Evolutionary conservation across 2,888 invertebrate species (phyloP).

Genomic region (Apamea crenata): DNA sequence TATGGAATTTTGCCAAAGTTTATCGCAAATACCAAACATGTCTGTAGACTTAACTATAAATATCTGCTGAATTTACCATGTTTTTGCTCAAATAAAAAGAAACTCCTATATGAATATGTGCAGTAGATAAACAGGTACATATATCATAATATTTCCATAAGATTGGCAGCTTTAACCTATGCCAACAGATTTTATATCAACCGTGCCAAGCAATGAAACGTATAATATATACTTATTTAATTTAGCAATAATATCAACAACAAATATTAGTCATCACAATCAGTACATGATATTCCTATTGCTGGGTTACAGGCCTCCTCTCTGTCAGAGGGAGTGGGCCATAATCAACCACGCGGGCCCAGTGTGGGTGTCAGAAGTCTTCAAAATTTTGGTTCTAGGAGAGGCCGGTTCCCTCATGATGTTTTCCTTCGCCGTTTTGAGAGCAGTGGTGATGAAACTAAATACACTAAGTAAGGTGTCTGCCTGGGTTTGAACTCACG

Average conservation of each 20-base stretch:
- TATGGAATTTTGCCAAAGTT: constrained; percentile 39
- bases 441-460: too few relatives aligned
- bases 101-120: constrained; percentile 15
- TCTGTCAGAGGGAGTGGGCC: too few relatives aligned
- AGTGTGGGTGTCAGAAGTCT: too few relatives aligned
- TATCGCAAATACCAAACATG: constrained; percentile 20
- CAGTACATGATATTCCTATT: background rate
- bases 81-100: constrained; percentile 34
- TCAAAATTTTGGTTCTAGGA: too few relatives aligned
- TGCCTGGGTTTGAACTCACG: too few relatives aligned
- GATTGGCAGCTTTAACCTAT: constrained; percentile 37
- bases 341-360: too few relatives aligned
- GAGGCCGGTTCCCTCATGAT: too few relatives aligned
- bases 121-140: constrained; percentile 25
- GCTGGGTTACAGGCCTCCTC: background rate
- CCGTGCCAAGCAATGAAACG: constrained; percentile 47
- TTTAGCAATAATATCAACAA: constrained; percentile 14
- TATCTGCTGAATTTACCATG: constrained; percentile 25
- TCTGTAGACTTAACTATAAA: constrained; percentile 29
- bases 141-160: constrained; percentile 37
- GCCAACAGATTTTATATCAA: constrained; percentile 51
- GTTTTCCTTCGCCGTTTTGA: too few relatives aligned
- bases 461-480: too few relatives aligned
- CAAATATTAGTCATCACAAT: constrained; percentile 2
- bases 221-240: constrained; percentile 21